Percentiles rank a stretch among this genome's conserved stretches.
Conservation (phyloP, 2,797 vertebrate species). For the Gadopsis bispinosus region DNA sequence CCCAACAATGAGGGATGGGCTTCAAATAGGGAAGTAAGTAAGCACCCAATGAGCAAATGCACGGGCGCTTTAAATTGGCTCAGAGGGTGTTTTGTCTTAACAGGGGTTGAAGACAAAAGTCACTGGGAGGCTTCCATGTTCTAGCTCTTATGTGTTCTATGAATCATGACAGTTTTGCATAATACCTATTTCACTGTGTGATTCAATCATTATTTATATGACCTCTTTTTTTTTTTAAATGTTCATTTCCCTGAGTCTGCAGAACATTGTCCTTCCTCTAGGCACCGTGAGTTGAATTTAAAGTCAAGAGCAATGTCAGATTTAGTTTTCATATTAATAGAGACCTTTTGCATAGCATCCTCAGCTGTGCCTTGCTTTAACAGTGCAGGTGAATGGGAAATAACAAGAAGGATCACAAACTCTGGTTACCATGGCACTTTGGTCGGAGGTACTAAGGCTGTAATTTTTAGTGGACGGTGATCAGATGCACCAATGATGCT, state of each 20-base stretch:
- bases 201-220: conserved; percentile 64
- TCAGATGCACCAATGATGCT: conserved; percentile 46
- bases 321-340: conserved; percentile 73
- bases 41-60: conserved; percentile 70
- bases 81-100: conserved; percentile 50
- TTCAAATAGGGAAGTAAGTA: conserved; percentile 72
- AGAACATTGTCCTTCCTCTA: conserved; percentile 67
- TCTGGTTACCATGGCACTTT: conserved; percentile 45
- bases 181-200: conserved; percentile 47
- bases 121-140: conserved; percentile 22
- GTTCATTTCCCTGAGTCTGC: conserved; percentile 63
- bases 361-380: conserved; percentile 36
- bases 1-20: conserved; percentile 74
- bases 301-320: conserved; percentile 75
- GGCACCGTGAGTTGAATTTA: conserved; percentile 60
- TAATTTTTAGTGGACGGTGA: conserved; percentile 63
- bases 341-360: conserved; percentile 45
- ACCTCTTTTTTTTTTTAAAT: conserved; percentile 48
- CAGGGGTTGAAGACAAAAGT: conserved; percentile 40
- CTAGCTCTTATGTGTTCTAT: conserved; percentile 34
- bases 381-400: conserved; percentile 2
- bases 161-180: conserved; percentile 67
- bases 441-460: conserved; percentile 24
- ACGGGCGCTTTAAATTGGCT: conserved; percentile 47
- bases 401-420: conserved; percentile 53